Evolutionary conservation across 2,888 invertebrate species (phyloP), one percentile per base, ranked within the genome.

Genomic region (Cynaeus angustus): DNA sequence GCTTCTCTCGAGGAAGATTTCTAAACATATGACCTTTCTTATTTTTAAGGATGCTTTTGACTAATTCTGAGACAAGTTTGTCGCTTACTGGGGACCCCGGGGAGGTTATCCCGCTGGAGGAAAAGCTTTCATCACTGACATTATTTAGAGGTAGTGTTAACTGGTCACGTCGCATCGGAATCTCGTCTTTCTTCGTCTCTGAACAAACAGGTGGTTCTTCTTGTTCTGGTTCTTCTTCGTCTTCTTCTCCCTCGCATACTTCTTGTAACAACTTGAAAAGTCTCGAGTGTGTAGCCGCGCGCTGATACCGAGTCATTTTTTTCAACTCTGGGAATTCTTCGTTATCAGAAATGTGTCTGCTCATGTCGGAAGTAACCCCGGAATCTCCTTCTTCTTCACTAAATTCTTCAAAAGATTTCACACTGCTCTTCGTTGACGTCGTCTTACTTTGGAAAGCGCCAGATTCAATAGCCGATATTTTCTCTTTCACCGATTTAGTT

Each of bases 271-370:
- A 83, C 77, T 89, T 89, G 77, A 91, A 92, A 13, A 92, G 84
- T 72, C 92, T 86, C 45, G 92, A 92, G 83, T 92, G 92, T 38
- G 92, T 92, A 37, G 91, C 89, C 1, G 92, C 91, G 58, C 92
- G 86, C 81, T 91, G 90, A 80, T 91, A 92, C 67, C 88, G 87
- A 8, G 87, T 88, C 80, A 88, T 85, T 76, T 89, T 90, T 37
- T 86, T 86, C 14, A 88, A 79, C 72, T 90, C 89, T 1, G 87
- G 87, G 74, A 89, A 89, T 69, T 91, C 91, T 77, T 91, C 91
- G 1, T 87, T 88, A 77, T 91, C 91, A 0, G 91, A 91, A 71
- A 91, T 88, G 71, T 89, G 89, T 61, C 90, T 86, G 74, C 91
- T 91, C 84, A 91, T 88, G 79, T 92, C 92, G 0, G 89, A 89